phyloP scores from a whole-genome alignment of 2,888 invertebrate species.

The Euclidia mi region DNA sequence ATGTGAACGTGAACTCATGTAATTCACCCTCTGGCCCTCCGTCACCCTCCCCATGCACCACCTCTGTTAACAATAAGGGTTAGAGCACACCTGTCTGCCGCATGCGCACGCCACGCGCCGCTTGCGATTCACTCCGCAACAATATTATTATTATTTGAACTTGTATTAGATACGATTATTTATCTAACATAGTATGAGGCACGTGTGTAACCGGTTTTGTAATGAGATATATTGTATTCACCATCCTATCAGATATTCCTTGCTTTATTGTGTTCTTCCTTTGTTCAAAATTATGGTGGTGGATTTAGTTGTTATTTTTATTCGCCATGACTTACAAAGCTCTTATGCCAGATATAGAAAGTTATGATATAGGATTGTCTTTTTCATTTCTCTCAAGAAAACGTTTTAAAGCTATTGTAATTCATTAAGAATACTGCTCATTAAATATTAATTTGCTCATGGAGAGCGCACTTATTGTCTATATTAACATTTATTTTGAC shows the following conservation, averaged over 20 bases:
- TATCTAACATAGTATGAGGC: conserved; percentile 46
- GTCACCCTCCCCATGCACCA: conserved; percentile 47
- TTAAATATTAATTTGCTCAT: no score
- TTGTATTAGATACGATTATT: conserved; percentile 52
- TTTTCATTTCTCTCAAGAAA: no score
- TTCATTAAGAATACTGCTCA: no score
- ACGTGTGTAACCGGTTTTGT: conserved; percentile 41
- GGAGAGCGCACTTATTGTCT: no score
- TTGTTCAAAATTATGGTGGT: background rate
- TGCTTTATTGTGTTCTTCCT: background rate
- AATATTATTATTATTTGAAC: conserved; percentile 57
- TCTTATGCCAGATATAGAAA: no score
- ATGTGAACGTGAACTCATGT: conserved; percentile 40
- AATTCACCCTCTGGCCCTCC: conserved; percentile 54
- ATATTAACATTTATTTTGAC: no score
- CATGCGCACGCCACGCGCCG: conserved; percentile 67
- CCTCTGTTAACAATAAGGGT: conserved; percentile 49
- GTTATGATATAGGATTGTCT: no score
- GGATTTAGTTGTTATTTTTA: no score
- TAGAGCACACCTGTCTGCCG: conserved; percentile 62
- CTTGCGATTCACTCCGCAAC: conserved; percentile 57
- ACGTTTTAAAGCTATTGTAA: no score
- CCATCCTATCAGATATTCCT: conserved; percentile 17
- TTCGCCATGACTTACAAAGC: no score
- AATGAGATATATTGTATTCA: conserved; percentile 41